Evolutionary conservation across 2,888 invertebrate genomes (phyloP).

Genomic region (Hyalella azteca): DNA sequence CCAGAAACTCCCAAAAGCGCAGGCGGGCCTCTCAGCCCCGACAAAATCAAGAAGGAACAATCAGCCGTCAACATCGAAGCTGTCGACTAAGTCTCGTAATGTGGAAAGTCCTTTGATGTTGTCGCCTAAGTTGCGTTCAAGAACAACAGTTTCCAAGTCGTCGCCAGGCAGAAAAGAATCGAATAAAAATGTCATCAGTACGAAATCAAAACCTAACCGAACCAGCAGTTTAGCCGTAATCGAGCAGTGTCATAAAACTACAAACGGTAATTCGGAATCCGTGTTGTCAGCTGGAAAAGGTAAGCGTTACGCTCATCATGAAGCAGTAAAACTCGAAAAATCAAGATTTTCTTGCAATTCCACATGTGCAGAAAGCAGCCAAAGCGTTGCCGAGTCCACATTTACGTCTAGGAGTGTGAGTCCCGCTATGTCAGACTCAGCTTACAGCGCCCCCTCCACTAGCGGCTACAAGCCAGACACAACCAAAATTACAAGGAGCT

Average conservation of each 20-base stretch:
- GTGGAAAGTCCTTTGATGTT: neutral
- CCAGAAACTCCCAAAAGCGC: conserved; percentile 43
- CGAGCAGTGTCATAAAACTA: no score
- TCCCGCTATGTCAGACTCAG: neutral
- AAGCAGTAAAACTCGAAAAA: no score
- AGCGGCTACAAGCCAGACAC: conserved; percentile 21
- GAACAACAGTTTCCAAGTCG: neutral
- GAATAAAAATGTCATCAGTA: neutral
- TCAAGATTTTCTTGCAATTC: no score
- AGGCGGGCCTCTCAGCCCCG: conserved; percentile 10
- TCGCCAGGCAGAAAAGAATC: neutral
- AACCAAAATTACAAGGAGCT: no score
- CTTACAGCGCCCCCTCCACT: conserved; percentile 8
- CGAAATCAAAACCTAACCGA: neutral
- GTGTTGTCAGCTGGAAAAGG: no score
- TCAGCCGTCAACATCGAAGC: conserved; percentile 52
- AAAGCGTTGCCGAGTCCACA: neutral
- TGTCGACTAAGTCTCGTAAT: conserved; percentile 40
- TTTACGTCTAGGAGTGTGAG: neutral
- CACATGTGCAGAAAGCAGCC: neutral
- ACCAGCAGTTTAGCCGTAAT: no score
- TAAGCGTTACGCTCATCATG: no score
- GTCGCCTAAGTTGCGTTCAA: neutral
- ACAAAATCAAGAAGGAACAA: conserved; percentile 46
- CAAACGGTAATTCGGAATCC: no score